Evolutionary conservation across 2,797 vertebrate genomes (phyloP), one percentile per base, ranked within the genome.

Genomic region (Sorex maritimensis): DNA sequence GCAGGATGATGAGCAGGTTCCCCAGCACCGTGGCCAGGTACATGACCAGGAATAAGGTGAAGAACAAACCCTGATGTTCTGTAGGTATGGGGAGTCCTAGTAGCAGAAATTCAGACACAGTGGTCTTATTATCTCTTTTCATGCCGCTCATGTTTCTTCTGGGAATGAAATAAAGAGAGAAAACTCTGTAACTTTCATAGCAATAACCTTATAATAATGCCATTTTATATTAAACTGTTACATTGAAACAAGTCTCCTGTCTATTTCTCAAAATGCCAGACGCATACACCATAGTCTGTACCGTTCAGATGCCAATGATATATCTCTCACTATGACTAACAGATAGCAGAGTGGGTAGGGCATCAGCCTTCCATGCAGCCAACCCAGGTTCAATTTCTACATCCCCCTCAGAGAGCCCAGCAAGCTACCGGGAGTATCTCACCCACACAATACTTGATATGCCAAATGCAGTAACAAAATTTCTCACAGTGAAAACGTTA

Each of bases 1-100:
- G 75, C 61, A 94, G 46, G 26, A 95, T 0, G 84, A 95, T 94
- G 61, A 97, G 91, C 34, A 96, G 58, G n/a, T 96, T 95, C 24
- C 93, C 95, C 34, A 92, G 44, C 21, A 86, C 26, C 0, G 81
- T 88, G 11, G 72, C 61, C 21, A 89, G 28, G 77, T 89, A 68
- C 68, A 89, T 3, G 15, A 49, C 0, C 3, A 92, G 38, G 72
- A 92, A 95, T 1, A 84, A 71, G 26, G 34, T 0, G 0, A 93
- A 95, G 46, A 92, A 78, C 0, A 85, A 0, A 1, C 8, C 79
- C 5, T 41, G 65, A 38, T 38, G 46, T 19, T 83, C 83, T 13
- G 72, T 46, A 0, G 0, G 1, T 28, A 73, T 24, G 61, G 91
- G 63, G 58, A 93, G n/a, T 17, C 91, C 83, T 13, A 63, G 44